phyloP scores from a whole-genome alignment of 1,140 invertebrate genomes.

The Magallana gigas region DNA sequence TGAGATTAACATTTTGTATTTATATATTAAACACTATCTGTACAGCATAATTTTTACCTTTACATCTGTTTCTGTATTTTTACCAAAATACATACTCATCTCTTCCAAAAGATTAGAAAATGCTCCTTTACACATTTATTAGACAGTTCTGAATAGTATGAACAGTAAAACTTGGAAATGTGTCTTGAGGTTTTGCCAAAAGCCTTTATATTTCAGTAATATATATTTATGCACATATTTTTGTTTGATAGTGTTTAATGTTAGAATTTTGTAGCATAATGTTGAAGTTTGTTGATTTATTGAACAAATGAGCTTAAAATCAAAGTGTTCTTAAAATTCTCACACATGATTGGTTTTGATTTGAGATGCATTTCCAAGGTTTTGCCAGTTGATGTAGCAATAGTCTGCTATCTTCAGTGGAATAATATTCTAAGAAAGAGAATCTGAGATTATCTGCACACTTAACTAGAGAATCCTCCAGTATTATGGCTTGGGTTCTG shows the following conservation, averaged over 20 bases:
- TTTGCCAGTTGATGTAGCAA: not conserved
- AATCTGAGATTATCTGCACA: constrained; percentile 20
- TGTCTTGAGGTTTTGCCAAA: not conserved
- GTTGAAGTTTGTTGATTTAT: not conserved
- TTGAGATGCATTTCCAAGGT: constrained; percentile 25
- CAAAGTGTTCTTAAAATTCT: not conserved
- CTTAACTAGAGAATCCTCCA: not conserved
- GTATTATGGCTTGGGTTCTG: not conserved
- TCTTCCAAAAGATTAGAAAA: not conserved
- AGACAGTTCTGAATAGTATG: not conserved
- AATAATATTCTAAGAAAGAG: not conserved
- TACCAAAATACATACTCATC: not conserved
- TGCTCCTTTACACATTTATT: no score
- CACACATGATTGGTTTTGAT: not conserved
- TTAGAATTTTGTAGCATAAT: constrained; percentile 20
- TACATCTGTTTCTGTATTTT: not conserved
- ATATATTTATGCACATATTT: not conserved
- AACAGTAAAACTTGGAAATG: constrained; percentile 10
- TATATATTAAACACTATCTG: constrained; percentile 8
- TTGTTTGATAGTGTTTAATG: not conserved
- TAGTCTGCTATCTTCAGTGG: not conserved
- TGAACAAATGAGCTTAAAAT: constrained; percentile 25
- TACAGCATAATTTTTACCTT: constrained; percentile 10
- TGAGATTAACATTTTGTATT: constrained; percentile 32
- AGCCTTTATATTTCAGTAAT: not conserved